Evolutionary conservation across 2,888 invertebrate genomes (phyloP), one percentile per base, ranked within the genome.

Genomic region (Calliscelio sp.): DNA sequence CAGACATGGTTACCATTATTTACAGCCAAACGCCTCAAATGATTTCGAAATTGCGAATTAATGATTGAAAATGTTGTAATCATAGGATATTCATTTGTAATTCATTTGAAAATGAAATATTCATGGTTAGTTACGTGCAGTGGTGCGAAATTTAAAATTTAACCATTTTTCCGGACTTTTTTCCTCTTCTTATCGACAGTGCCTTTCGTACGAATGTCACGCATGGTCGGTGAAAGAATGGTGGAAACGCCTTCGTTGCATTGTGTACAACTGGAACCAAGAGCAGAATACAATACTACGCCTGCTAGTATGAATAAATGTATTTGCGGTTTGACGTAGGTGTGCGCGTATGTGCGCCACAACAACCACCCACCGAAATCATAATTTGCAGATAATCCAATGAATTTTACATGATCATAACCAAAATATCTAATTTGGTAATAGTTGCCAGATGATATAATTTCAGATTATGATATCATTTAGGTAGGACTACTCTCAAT

Each of bases 221-320:
- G 82, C 84, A 84, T 82, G 79, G 63, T 61, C 84, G 85, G 86
- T 84, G 86, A 89, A 89, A 89, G 89, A 90, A 89, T 88, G 84
- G 87, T 87, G 89, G 89, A 89, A 89, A 90, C 92, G 92, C 92
- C 92, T 90, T 90, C 92, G 91, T 90, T 87, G 90, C 91, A 92
- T 92, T 92, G 92, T 92, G 90, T 91, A 91, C 88, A 86, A 88
- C 86, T 89, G 87, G 88, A 71, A 77, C 85, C 74, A 85, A 86
- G 87, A 86, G 79, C 89, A 87, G 91, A 92, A 92, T 92, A 92
- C 92, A 93, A 92, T 92, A 91, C 92, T 89, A 88, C 88, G 89
- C 89, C 90, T 88, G 88, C 89, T 90, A 89, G 90, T 90, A 92
- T 92, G 92, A 92, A 92, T 93, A 92, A 92, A 93, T 92, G 92